Evolutionary conservation across 2,113 vertebrate species (phyloP), one percentile per base, ranked within the genome.

Genomic region (Menidia beryllina): DNA sequence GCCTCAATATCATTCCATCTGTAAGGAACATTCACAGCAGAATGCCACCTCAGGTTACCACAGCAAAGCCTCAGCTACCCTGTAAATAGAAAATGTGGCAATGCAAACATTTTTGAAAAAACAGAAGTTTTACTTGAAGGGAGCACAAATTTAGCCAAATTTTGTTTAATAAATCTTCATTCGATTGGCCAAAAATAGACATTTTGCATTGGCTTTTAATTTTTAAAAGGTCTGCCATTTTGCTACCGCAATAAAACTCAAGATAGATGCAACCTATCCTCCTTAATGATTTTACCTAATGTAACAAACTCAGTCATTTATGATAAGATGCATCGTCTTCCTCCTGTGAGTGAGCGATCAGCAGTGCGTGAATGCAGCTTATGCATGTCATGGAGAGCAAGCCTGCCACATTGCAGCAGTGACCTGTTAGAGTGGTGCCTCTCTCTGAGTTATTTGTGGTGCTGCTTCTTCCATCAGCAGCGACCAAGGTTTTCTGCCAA

Each of bases 401-500:
- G 26, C 45, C 38, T 21, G 67, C 47, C 75, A 77, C 61, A 48
- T 76, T 81, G 69, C 56, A 36, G 36, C 57, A 45, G 55, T 81
- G 84, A 85, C 84, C 82, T 79, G 76, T 85, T 58, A 34, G 58
- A 72, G 70, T 10, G 26, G 21, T 0, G 54, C 14, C 65, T 69
- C 41, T 75, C 70, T 86, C 71, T 47, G 68, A 70, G 86, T 79
- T 85, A 85, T 88, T 90, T 82, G 85, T 85, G 72, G 67, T 23
- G 48, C 13, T 26, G 61, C 69, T 77, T 75, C 79, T 75, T 80
- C 79, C 87, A 88, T 88, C 88, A 84, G 69, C 80, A 51, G 68
- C 27, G 21, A 79, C 83, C 89, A 86, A 90, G 86, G 86, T 84
- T 88, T 85, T 77, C 76, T 65, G 69, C 71, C 64, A 60, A 74